Evolutionary conservation across 1,140 invertebrate species (phyloP).

Genomic region (Drosophila auraria): DNA sequence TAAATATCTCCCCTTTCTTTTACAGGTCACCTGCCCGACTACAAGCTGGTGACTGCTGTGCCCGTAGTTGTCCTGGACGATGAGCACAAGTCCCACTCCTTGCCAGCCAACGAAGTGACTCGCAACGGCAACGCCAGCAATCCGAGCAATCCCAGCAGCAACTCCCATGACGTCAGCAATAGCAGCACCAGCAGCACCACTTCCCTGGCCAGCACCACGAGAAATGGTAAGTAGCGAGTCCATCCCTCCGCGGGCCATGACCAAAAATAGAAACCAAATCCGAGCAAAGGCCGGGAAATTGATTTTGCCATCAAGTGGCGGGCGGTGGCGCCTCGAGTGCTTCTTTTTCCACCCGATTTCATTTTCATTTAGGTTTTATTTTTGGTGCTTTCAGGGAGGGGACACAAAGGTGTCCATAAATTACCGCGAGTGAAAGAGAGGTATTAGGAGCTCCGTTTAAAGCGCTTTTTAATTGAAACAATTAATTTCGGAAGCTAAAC

Average conservation of each 20-base stretch:
- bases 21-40: slow-evolving; percentile 85
- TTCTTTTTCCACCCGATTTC: slow-evolving; percentile 7
- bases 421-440: slow-evolving; percentile 21
- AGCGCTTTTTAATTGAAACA: slow-evolving; percentile 51
- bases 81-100: slow-evolving; percentile 72
- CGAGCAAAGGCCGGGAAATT: slow-evolving; percentile 60
- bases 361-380: slow-evolving; percentile 20
- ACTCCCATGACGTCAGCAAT: slow-evolving; percentile 34
- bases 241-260: neutral
- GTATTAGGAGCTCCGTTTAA: slow-evolving; percentile 28
- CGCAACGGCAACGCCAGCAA: slow-evolving; percentile 22
- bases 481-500: slow-evolving; percentile 44
- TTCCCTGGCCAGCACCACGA: slow-evolving; percentile 66
- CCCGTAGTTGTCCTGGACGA: slow-evolving; percentile 88
- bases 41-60: slow-evolving; percentile 87
- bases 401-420: slow-evolving; percentile 40
- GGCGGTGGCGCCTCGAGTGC: slow-evolving; percentile 32
- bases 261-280: slow-evolving; percentile 51
- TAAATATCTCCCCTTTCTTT: neutral
- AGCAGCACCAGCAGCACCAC: slow-evolving; percentile 39
- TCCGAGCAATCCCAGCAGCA: slow-evolving; percentile 21
- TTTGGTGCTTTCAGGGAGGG: slow-evolving; percentile 5
- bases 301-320: slow-evolving; percentile 52
- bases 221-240: slow-evolving; percentile 70
- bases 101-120: slow-evolving; percentile 21